A percentile compares a stretch with the other conserved stretches of the same genome.
Conservation (phyloP, 2,113 vertebrate species). For the Pelobates fuscus region DNA sequence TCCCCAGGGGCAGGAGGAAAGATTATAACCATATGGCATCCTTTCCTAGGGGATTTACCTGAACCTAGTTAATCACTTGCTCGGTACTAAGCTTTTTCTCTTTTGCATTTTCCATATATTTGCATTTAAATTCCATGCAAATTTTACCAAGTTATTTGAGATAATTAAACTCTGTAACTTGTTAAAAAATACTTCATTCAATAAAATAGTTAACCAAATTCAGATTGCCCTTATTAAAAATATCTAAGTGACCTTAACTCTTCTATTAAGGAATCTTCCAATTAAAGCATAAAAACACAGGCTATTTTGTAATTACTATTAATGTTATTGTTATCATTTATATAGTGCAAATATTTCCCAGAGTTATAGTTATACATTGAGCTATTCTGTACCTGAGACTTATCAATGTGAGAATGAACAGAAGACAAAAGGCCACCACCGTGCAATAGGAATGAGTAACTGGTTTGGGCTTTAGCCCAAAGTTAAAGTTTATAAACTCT, state of each 20-base stretch:
- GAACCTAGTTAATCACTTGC: conserved; percentile 33
- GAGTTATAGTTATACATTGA: no score
- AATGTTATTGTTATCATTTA: no score
- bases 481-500: no score
- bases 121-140: conserved; percentile 24
- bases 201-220: neutral
- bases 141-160: conserved; percentile 27
- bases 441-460: no score
- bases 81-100: conserved; percentile 31
- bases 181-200: conserved; percentile 20
- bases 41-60: conserved; percentile 30
- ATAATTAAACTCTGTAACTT: conserved; percentile 20
- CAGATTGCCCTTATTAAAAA: neutral
- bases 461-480: no score
- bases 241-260: neutral
- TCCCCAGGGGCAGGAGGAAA: conserved; percentile 15
- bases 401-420: no score
- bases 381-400: no score
- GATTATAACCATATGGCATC: conserved; percentile 31
- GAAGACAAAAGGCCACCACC: no score
- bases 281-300: no score
- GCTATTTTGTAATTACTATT: no score
- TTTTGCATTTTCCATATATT: conserved; percentile 40
- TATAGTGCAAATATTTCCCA: no score
- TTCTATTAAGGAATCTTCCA: no score